Conservation (phyloP, 2,888 invertebrate species). For the Pseudolycoriella hygida region DNA sequence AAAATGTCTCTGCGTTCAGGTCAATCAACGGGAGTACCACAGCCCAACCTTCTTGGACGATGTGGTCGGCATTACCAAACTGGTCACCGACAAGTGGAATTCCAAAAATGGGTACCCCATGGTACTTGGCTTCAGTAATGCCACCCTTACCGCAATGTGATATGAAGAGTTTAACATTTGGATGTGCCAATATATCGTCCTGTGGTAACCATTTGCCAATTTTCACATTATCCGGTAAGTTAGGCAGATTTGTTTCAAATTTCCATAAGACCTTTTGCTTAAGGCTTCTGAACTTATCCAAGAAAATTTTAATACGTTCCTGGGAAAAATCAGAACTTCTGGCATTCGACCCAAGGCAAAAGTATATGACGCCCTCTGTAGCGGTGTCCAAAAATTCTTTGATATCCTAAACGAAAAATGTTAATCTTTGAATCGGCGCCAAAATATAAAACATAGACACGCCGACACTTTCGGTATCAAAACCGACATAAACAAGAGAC, state of each 20-base stretch:
- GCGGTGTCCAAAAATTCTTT: not conserved
- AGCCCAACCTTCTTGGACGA: constrained; percentile 40
- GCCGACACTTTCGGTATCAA: too few species aligned
- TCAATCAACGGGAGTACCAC: constrained; percentile 27
- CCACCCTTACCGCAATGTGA: constrained; percentile 43
- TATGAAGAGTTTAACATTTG: constrained; percentile 36
- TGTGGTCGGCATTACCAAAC: constrained; percentile 55
- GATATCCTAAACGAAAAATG: not conserved
- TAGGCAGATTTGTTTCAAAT: constrained; percentile 18
- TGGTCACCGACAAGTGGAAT: constrained; percentile 66
- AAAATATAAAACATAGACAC: too few species aligned
- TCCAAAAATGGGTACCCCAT: constrained; percentile 55
- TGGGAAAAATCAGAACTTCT: constrained; percentile 4
- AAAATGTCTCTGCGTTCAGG: constrained; percentile 12
- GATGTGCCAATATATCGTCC: constrained; percentile 52
- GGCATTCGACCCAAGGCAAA: constrained; percentile 18
- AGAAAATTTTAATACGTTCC: constrained; percentile 13
- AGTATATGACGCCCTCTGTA: not conserved
- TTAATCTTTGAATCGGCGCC: too few species aligned
- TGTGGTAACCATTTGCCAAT: constrained; percentile 35
- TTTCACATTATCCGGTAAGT: constrained; percentile 27
- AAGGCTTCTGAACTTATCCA: constrained; percentile 14
- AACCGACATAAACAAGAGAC: too few species aligned
- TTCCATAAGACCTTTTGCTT: constrained; percentile 22
- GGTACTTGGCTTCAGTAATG: constrained; percentile 59